These are phyloP conservation scores for Ligdia adustata DNA, from an alignment of 2,888 invertebrate genomes.

Conservation along the genomic window DNA sequence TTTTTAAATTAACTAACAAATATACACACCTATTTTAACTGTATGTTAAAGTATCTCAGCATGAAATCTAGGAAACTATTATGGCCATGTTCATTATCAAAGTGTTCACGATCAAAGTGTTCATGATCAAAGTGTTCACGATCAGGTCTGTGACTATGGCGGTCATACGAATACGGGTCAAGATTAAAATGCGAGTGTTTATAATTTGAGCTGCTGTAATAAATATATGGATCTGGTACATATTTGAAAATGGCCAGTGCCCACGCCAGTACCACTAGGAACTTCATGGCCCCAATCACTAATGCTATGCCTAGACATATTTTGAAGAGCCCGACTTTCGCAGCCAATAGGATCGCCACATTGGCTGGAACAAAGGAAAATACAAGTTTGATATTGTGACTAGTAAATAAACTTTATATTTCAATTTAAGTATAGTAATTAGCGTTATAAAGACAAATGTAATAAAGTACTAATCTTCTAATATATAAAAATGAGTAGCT, in stretches of 20 bases:
- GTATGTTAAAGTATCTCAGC: conserved; percentile 28
- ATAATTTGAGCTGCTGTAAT: conserved; percentile 42
- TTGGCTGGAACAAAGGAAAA: conserved; percentile 73
- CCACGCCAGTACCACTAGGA: conserved; percentile 69
- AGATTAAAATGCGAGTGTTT: conserved; percentile 27
- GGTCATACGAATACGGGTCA: conserved; percentile 35
- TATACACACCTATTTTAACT: conserved; percentile 38
- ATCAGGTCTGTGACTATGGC: conserved; percentile 20
- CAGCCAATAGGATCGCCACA: conserved; percentile 63
- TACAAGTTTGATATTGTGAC: conserved; percentile 3
- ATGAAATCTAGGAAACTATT: conserved; percentile 18
- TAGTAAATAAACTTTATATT: neutral
- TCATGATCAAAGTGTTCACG: neutral
- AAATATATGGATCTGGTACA: conserved; percentile 62
- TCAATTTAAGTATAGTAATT: no score
- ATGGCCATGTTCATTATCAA: neutral
- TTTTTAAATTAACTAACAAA: neutral
- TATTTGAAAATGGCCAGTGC: conserved; percentile 61
- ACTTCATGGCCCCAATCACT: conserved; percentile 58
- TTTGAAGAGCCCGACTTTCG: conserved; percentile 70
- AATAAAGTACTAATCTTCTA: no score
- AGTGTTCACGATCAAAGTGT: neutral
- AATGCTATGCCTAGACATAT: conserved; percentile 63
- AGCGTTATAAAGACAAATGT: no score
- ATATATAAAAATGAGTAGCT: no score